These are phyloP conservation scores for Elanus axillaris DNA, from an alignment of 2,113 vertebrate genomes.

Conservation along the genomic window DNA sequence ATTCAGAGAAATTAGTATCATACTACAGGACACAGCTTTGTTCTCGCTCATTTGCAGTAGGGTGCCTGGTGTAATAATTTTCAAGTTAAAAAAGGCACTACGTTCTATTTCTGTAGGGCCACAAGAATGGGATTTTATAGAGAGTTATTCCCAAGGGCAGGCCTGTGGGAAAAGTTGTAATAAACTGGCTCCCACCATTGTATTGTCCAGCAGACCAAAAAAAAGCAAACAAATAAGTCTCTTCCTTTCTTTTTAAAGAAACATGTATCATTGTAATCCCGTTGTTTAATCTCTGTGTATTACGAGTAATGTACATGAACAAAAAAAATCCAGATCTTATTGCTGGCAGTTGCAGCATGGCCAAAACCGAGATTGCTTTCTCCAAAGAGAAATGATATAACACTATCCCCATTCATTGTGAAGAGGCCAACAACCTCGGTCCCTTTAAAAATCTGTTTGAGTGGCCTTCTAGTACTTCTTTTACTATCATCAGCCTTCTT, in stretches of 20 bases:
- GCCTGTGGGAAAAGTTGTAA: conserved; percentile 63
- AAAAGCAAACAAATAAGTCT: conserved; percentile 57
- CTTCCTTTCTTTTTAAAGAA: conserved; percentile 60
- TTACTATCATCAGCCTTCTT: background rate
- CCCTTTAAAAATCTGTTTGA: background rate
- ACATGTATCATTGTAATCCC: background rate
- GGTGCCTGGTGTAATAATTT: background rate
- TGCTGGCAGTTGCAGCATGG: background rate
- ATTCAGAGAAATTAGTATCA: background rate
- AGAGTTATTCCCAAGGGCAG: conserved; percentile 55
- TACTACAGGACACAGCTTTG: conserved; percentile 21
- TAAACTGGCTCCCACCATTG: conserved; percentile 73
- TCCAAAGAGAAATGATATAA: background rate
- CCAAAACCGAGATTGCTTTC: background rate
- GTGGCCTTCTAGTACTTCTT: background rate
- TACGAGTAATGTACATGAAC: background rate
- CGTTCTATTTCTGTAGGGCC: conserved; percentile 55
- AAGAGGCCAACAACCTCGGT: background rate
- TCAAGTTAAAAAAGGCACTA: conserved; percentile 35
- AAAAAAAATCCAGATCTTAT: background rate
- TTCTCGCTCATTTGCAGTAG: background rate
- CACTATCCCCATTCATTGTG: background rate
- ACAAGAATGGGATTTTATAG: conserved; percentile 32
- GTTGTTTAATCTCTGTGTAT: background rate
- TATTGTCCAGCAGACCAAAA: conserved; percentile 53